Percentiles rank a stretch among this genome's conserved stretches.
phyloP scores from a whole-genome alignment of 2,113 vertebrate genomes.

The Tautogolabrus adspersus region DNA sequence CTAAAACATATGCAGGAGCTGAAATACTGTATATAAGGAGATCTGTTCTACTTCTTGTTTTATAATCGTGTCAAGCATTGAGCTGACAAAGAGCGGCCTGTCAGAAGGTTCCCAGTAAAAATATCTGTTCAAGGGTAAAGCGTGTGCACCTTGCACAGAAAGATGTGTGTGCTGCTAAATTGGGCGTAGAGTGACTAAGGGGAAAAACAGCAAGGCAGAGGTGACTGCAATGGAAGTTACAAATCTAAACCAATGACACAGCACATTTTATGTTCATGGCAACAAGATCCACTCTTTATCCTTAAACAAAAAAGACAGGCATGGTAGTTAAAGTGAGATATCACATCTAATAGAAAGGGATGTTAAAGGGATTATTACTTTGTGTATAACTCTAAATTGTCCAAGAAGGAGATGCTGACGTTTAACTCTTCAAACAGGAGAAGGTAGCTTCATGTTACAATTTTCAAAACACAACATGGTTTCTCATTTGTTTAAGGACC shows the following conservation, averaged over 20 bases:
- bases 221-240: slow-evolving; percentile 65
- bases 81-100: slow-evolving; percentile 42
- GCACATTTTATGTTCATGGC: slow-evolving; percentile 46
- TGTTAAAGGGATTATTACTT: too few species aligned
- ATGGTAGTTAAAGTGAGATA: neutral
- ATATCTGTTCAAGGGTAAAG: slow-evolving; percentile 71
- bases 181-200: slow-evolving; percentile 69
- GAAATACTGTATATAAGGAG: neutral
- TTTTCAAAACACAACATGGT: neutral
- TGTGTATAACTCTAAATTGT: too few species aligned
- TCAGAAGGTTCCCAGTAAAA: slow-evolving; percentile 59
- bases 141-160: slow-evolving; percentile 70
- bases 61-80: slow-evolving; percentile 18
- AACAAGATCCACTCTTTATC: neutral
- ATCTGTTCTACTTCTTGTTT: slow-evolving; percentile 8
- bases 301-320: neutral
- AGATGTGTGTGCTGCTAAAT: slow-evolving; percentile 73
- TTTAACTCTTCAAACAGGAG: too few species aligned
- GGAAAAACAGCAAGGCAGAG: slow-evolving; percentile 60
- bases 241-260: slow-evolving; percentile 61
- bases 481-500: neutral
- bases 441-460: too few species aligned
- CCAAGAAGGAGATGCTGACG: too few species aligned
- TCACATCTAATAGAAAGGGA: too few species aligned
- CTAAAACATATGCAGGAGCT: neutral